phyloP scores from a whole-genome alignment of 2,113 vertebrate species.

The Cheirogaleus medius region DNA sequence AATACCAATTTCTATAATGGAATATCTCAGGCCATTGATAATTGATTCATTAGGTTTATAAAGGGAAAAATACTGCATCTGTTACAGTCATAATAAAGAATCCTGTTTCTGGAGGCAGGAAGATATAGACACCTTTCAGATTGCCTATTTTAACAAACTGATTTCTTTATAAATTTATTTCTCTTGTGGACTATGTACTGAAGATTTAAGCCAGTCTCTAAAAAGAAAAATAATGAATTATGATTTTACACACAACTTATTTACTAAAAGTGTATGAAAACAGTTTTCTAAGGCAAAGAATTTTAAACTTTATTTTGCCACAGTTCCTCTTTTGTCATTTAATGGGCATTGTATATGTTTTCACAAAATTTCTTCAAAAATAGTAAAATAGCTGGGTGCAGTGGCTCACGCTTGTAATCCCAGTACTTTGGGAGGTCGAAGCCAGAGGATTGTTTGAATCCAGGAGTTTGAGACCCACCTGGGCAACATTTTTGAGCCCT shows the following conservation, averaged over 20 bases:
- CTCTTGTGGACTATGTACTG: neutral
- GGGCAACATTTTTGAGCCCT: neutral
- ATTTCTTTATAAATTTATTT: neutral
- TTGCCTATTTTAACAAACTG: neutral
- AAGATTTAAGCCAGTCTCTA: neutral
- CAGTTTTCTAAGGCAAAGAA: neutral
- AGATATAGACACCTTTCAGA: neutral
- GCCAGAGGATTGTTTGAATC: neutral
- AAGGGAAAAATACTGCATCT: neutral
- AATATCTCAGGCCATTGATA: neutral
- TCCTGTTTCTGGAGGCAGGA: neutral
- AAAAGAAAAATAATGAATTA: neutral
- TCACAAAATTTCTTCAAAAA: neutral
- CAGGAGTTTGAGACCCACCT: neutral
- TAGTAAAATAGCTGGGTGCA: neutral
- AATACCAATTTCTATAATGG: no score
- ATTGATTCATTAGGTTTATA: neutral
- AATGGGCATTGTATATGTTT: neutral
- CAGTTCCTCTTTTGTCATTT: neutral
- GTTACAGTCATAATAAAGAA: neutral
- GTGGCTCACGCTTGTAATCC: neutral
- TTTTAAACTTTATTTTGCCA: neutral
- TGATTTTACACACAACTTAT: neutral
- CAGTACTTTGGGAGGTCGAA: neutral
- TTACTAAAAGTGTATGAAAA: neutral